Percentiles rank a stretch among this genome's conserved stretches.
These are phyloP conservation scores for Onthophagus taurus DNA, from an alignment of 1,140 invertebrate genomes.

Conservation along the genomic window DNA sequence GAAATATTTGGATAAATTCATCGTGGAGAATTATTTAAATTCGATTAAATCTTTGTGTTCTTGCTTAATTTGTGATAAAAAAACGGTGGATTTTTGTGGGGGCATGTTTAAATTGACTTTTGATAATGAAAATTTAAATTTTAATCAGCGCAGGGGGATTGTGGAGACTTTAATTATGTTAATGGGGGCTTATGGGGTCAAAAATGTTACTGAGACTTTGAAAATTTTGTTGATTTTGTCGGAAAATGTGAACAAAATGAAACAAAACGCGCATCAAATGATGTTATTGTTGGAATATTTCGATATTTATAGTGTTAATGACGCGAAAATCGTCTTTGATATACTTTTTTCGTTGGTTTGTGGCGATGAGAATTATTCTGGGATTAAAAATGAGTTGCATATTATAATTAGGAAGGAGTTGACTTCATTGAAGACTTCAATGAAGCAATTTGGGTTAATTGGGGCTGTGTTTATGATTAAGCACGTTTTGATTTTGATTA, in stretches of 20 bases:
- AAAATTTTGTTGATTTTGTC: slow-evolving; percentile 20
- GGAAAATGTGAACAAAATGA: slow-evolving; percentile 23
- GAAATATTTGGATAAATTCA: slow-evolving; percentile 32
- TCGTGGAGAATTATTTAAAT: slow-evolving; percentile 35
- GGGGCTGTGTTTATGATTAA: slow-evolving; percentile 39
- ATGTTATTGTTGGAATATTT: slow-evolving; percentile 49
- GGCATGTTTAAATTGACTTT: slow-evolving; percentile 24
- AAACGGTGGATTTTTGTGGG: slow-evolving; percentile 21
- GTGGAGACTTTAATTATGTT: slow-evolving; percentile 25
- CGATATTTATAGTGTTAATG: slow-evolving; percentile 45
- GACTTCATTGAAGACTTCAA: slow-evolving; percentile 38
- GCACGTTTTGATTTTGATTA: slow-evolving; percentile 2
- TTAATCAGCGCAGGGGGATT: slow-evolving; percentile 25
- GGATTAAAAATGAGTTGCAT: slow-evolving; percentile 49
- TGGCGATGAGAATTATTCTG: slow-evolving; percentile 37
- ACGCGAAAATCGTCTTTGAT: slow-evolving; percentile 44
- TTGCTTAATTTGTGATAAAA: too few relatives aligned
- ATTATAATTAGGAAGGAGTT: slow-evolving; percentile 54
- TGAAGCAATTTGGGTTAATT: slow-evolving; percentile 41
- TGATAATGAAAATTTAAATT: slow-evolving; percentile 19
- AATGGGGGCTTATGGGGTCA: slow-evolving; percentile 19
- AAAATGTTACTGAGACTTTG: slow-evolving; percentile 20
- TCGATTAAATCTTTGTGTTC: too few relatives aligned
- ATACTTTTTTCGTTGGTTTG: slow-evolving; percentile 45
- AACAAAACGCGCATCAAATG: slow-evolving; percentile 37